These are phyloP conservation scores for Lysandra bellargus DNA, from an alignment of 2,888 invertebrate species.

Conservation along the genomic window DNA sequence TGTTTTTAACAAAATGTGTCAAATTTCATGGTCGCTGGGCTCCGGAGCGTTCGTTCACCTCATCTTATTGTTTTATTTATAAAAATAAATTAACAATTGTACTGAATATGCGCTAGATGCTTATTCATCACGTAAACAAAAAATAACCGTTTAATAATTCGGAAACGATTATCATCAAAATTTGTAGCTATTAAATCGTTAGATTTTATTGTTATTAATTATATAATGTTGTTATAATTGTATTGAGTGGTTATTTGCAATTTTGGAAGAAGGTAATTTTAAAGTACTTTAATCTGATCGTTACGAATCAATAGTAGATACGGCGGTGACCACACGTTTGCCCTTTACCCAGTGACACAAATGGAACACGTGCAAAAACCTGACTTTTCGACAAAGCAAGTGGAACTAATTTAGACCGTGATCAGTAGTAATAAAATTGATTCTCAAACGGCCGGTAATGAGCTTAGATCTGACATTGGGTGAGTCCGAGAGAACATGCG, in stretches of 20 bases:
- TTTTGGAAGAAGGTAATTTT: not conserved
- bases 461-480: slow-evolving; percentile 68
- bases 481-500: slow-evolving; percentile 59
- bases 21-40: slow-evolving; percentile 19
- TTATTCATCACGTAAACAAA: slow-evolving; percentile 11
- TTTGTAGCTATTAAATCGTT: not conserved
- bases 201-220: not conserved
- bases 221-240: not conserved
- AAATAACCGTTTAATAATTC: not conserved
- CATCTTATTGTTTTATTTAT: slow-evolving; percentile 17
- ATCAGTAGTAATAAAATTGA: slow-evolving; percentile 45
- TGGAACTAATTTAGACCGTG: slow-evolving; percentile 47
- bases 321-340: slow-evolving; percentile 50
- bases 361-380: slow-evolving; percentile 58
- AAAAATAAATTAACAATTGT: slow-evolving; percentile 19
- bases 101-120: slow-evolving; percentile 17
- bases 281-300: not conserved
- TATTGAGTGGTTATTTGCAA: not conserved
- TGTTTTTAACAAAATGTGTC: slow-evolving; percentile 6
- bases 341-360: slow-evolving; percentile 77
- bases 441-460: slow-evolving; percentile 44
- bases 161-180: not conserved
- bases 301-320: slow-evolving; percentile 25
- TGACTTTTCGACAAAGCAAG: slow-evolving; percentile 46
- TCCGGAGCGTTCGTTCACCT: slow-evolving; percentile 2